phyloP scores from a whole-genome alignment of 2,888 invertebrate species.

The Phalera bucephala region DNA sequence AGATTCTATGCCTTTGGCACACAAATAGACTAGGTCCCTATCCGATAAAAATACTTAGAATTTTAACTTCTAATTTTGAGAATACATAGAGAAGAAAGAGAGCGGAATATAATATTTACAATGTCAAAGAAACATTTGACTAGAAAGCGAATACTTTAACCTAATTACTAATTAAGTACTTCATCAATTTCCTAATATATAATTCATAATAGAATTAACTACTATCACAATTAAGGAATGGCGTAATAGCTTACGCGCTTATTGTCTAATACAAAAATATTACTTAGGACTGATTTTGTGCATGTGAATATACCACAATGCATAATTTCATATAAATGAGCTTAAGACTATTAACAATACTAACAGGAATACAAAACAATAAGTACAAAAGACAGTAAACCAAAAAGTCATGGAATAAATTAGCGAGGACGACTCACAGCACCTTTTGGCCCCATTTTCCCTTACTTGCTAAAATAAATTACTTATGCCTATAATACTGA shows the following conservation, averaged over 20 bases:
- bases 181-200: conserved; percentile 12
- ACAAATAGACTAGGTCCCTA: conserved; percentile 58
- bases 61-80: conserved; percentile 2
- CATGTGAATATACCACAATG: conserved; percentile 14
- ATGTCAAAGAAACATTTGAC: conserved; percentile 28
- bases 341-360: conserved; percentile 6
- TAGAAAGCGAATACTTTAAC: conserved; percentile 50
- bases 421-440: conserved; percentile 56
- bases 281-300: conserved; percentile 10
- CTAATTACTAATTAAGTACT: conserved; percentile 41
- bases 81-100: conserved; percentile 18
- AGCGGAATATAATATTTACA: neutral
- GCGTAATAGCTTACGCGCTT: conserved; percentile 54
- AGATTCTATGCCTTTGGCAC: conserved; percentile 79
- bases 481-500: conserved; percentile 72
- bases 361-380: conserved; percentile 9
- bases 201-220: conserved; percentile 58
- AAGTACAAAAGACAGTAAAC: conserved; percentile 42
- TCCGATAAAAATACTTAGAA: too few relatives aligned
- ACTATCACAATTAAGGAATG: conserved; percentile 80
- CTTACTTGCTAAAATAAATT: conserved; percentile 54
- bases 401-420: conserved; percentile 58
- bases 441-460: conserved; percentile 70
- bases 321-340: conserved; percentile 20
- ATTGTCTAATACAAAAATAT: conserved; percentile 7